Evolutionary conservation across 2,797 vertebrate species (phyloP).

Genomic region (Trachops cirrhosus): DNA sequence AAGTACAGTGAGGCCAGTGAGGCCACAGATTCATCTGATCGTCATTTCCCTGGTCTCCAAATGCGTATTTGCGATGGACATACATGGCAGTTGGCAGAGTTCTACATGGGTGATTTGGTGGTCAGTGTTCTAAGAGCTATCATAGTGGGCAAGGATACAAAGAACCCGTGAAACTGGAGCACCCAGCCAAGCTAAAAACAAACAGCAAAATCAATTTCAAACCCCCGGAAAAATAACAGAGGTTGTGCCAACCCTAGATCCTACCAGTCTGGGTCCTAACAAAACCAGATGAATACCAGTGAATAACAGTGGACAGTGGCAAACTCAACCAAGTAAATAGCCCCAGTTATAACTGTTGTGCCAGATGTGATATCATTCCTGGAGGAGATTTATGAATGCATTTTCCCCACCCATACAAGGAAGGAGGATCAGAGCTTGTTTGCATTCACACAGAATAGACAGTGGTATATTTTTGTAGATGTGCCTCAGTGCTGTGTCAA

Average conservation of each 20-base stretch:
- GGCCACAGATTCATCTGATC: neutral
- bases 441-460: neutral
- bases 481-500: neutral
- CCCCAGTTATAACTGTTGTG: neutral
- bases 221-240: neutral
- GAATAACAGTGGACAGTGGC: neutral
- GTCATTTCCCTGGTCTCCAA: neutral
- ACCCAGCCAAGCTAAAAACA: neutral
- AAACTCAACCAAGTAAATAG: neutral
- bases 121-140: neutral
- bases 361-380: neutral
- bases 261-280: neutral
- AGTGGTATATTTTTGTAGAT: neutral
- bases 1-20: neutral
- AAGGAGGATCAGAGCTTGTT: neutral
- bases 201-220: neutral
- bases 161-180: neutral
- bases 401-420: neutral
- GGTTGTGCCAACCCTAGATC: neutral
- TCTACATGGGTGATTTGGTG: neutral
- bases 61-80: neutral
- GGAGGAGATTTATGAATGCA: neutral
- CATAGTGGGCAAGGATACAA: neutral
- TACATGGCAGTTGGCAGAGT: neutral
- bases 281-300: neutral